Evolutionary conservation across 1,140 invertebrate species (phyloP).

Genomic region (Eumaeus atala): DNA sequence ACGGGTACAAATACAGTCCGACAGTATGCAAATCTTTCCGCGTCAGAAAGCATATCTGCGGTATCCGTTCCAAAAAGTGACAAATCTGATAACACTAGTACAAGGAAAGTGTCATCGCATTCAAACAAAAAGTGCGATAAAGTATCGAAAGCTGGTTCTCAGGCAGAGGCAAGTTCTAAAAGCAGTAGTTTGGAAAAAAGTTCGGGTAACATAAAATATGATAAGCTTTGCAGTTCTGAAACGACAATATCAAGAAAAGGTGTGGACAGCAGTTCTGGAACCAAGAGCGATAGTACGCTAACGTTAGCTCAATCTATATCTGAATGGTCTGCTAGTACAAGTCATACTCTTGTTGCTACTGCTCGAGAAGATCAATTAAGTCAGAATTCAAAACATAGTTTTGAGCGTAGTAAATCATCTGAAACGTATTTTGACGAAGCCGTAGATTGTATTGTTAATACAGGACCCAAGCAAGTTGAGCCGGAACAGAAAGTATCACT

Average conservation of each 20-base stretch:
- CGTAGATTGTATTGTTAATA: constrained; percentile 25
- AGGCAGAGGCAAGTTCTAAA: constrained; percentile 62
- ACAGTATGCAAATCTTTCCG: constrained; percentile 82
- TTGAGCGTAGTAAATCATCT: constrained; percentile 41
- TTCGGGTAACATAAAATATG: constrained; percentile 72
- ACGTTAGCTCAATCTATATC: constrained; percentile 77
- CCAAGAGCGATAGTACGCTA: constrained; percentile 77
- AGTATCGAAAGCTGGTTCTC: constrained; percentile 54
- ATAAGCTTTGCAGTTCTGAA: constrained; percentile 77
- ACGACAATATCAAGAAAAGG: constrained; percentile 69
- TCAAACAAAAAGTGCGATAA: constrained; percentile 60
- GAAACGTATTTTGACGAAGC: constrained; percentile 31
- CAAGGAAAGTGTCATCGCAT: constrained; percentile 62
- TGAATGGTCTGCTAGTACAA: constrained; percentile 77
- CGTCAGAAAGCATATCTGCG: constrained; percentile 76
- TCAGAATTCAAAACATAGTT: constrained; percentile 37
- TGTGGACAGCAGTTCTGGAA: constrained; percentile 74
- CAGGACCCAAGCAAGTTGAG: constrained; percentile 17
- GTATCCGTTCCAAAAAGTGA: constrained; percentile 79
- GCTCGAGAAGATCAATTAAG: constrained; percentile 60
- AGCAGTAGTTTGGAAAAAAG: constrained; percentile 71
- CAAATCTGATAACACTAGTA: constrained; percentile 73
- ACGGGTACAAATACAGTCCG: constrained; percentile 86
- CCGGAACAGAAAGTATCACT: constrained; percentile 18
- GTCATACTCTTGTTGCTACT: constrained; percentile 75